Evolutionary conservation across 2,797 vertebrate species (phyloP), one percentile per base, ranked within the genome.

Genomic region (Diglossa cyanea): DNA sequence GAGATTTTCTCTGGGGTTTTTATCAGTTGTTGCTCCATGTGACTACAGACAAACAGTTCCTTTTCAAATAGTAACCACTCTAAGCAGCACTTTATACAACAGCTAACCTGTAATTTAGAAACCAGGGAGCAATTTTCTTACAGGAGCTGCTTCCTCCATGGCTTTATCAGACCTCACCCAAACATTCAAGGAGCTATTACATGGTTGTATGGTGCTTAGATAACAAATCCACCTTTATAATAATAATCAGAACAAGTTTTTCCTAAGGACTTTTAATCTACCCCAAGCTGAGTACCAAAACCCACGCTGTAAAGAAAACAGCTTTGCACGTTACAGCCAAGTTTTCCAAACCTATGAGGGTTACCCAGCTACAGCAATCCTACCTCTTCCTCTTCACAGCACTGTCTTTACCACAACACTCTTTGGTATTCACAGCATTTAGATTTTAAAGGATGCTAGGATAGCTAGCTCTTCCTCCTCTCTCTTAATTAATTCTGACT

Each of bases 401-500:
- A 30, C 28, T 11, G 24, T 24, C 76, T 57, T 47, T 51, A 76
- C 35, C 40, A 40, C 35, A 81, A 17, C 19, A 35, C 21, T 60
- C 40, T 33, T 7, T 61, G 24, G 42, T 54, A 68, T 77, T 26
- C 0, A 0, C 12, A 17, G 72, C 26, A 71, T 79, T 90, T 33
- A 77, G 48, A n/a, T 71, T 71, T 86, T 37, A 82, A 94, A 74
- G 30, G 30, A 23, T 35, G 30, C 35, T 65, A 68, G 23, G 31
- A 65, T 7, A 91, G 42, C 50, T 65, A 58, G 62, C 66, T 75
- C 54, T 79, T 93, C 79, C 42, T 88, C 47, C 31, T 61, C 68
- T 65, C 62, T 39, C 51, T 77, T 77, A 90, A 92, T 95, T 93
- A 95, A 88, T 94, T 95, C 83, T 70, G 76, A 93, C 83, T 95